Percentiles rank a stretch among this genome's conserved stretches.
These are phyloP conservation scores for Eumacrocentrus americanus DNA, from an alignment of 2,888 invertebrate species.

Conservation along the genomic window DNA sequence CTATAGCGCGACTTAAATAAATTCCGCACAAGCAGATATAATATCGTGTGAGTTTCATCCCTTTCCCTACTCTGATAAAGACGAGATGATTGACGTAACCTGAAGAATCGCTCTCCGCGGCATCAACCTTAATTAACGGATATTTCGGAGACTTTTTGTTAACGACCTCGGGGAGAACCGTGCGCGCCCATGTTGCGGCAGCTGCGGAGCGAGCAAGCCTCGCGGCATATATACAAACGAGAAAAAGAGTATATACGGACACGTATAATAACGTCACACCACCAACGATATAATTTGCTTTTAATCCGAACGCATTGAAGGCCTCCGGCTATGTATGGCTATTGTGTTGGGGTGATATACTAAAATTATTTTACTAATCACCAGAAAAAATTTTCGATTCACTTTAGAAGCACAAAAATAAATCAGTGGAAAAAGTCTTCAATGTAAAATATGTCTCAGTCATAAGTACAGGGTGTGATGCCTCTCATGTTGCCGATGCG, in stretches of 20 bases:
- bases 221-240: neutral
- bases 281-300: neutral
- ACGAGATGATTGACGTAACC: no score
- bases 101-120: no score
- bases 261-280: neutral
- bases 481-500: conserved; percentile 26
- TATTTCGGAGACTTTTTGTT: conserved; percentile 10
- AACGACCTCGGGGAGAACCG: neutral
- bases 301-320: neutral
- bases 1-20: neutral
- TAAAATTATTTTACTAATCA: neutral
- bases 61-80: no score
- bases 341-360: neutral
- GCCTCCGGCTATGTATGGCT: neutral
- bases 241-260: neutral
- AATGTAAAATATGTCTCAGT: neutral
- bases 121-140: no score
- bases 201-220: conserved; percentile 11
- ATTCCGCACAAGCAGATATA: conserved; percentile 6
- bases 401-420: no score
- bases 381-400: neutral
- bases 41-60: neutral
- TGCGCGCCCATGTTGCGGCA: neutral
- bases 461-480: neutral
- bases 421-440: neutral